A percentile compares a stretch with the other conserved stretches of the same genome.
phyloP scores from a whole-genome alignment of 1,140 invertebrate species.

The Dendroctonus ponderosae region DNA sequence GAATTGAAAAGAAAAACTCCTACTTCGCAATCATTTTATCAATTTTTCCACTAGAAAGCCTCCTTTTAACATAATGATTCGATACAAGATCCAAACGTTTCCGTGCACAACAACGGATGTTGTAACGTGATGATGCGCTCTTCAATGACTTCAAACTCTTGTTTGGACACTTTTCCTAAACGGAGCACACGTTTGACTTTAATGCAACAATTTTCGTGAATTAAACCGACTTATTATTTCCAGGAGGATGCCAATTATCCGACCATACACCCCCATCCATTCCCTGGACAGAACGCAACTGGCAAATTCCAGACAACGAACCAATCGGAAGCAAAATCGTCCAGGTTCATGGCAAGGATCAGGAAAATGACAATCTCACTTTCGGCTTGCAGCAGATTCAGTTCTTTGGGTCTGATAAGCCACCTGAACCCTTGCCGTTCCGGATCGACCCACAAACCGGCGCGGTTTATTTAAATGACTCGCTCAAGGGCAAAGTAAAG shows the following conservation, averaged over 20 bases:
- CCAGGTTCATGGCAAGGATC: constrained; percentile 52
- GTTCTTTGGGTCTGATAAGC: constrained; percentile 42
- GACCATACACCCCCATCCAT: constrained; percentile 49
- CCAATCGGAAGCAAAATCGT: constrained; percentile 63
- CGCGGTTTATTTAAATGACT: constrained; percentile 67
- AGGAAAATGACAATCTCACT: constrained; percentile 60
- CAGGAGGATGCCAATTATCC: constrained; percentile 25
- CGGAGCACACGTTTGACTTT: background rate
- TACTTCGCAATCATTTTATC: background rate
- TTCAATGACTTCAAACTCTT: background rate
- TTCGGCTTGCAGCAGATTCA: constrained; percentile 61
- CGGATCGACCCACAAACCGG: constrained; percentile 67
- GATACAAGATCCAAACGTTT: background rate
- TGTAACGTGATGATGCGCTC: background rate
- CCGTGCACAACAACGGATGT: background rate
- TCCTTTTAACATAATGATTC: background rate
- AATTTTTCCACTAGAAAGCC: background rate
- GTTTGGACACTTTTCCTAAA: background rate
- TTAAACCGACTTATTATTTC: no score
- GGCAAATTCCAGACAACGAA: constrained; percentile 65
- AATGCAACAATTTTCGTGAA: no score
- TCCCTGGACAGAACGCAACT: constrained; percentile 60
- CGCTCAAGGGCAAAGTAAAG: constrained; percentile 65
- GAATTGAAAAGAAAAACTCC: no score
- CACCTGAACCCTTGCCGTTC: constrained; percentile 58